Evolutionary conservation across 2,113 vertebrate species (phyloP).

Genomic region (Ophiodon elongatus): DNA sequence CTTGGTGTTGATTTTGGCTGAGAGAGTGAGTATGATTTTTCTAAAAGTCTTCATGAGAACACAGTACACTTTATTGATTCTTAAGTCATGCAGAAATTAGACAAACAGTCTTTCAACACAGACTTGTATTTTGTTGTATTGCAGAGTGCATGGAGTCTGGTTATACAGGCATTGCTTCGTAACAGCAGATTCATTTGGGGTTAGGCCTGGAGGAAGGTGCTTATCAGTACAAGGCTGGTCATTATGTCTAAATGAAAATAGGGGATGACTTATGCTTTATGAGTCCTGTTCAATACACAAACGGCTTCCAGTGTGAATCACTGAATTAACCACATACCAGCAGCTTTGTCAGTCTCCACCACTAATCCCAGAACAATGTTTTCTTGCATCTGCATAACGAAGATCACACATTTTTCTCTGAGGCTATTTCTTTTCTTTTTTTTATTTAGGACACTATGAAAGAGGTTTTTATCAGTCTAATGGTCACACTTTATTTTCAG

Average conservation of each 20-base stretch:
- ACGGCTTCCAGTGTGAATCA: slow-evolving; percentile 21
- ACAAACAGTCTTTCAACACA: slow-evolving; percentile 34
- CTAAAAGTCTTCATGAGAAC: slow-evolving; percentile 13
- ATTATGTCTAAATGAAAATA: slow-evolving; percentile 44
- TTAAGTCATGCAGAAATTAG: slow-evolving; percentile 27
- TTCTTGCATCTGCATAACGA: background rate
- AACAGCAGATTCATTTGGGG: slow-evolving; percentile 1
- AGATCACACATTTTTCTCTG: slow-evolving; percentile 2
- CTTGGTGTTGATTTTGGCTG: slow-evolving; percentile 17
- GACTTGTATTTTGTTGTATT: slow-evolving; percentile 4
- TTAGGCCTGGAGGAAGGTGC: slow-evolving; percentile 40
- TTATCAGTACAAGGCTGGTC: slow-evolving; percentile 47
- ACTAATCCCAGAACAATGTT: slow-evolving; percentile 7
- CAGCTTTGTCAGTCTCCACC: slow-evolving; percentile 11
- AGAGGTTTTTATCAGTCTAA: slow-evolving; percentile 8
- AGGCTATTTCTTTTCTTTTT: slow-evolving; percentile 8
- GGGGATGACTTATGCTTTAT: slow-evolving; percentile 29
- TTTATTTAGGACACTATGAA: slow-evolving; percentile 3
- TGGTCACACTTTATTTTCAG: background rate
- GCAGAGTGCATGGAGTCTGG: background rate
- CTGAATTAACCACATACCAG: slow-evolving; percentile 21
- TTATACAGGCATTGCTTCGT: slow-evolving; percentile 21
- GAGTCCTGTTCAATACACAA: slow-evolving; percentile 15
- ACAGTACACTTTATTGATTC: background rate
- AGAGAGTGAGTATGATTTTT: background rate